Percentiles rank a stretch among this genome's conserved stretches.
Evolutionary conservation across 2,797 vertebrate species (phyloP).

Genomic region (Scarus forsteni): DNA sequence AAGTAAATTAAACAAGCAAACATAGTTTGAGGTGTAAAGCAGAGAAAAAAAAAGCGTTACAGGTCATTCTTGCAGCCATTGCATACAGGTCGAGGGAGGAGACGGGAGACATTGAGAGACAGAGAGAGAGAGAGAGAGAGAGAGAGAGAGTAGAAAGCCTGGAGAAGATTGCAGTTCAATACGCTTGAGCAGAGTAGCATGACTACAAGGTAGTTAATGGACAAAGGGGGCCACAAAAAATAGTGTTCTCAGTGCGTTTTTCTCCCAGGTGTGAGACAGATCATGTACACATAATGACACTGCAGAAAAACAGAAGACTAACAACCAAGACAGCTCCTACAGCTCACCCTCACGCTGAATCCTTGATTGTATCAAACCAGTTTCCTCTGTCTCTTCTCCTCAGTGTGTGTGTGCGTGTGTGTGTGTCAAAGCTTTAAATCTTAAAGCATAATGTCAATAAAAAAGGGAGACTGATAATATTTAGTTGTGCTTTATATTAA

Average conservation of each 20-base stretch:
- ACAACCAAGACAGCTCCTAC: constrained; percentile 14
- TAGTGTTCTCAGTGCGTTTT: constrained; percentile 44
- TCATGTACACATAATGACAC: constrained; percentile 61
- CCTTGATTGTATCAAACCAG: not conserved
- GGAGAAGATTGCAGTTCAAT: constrained; percentile 65
- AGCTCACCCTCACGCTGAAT: constrained; percentile 19
- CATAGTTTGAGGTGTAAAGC: constrained; percentile 84
- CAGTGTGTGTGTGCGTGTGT: not conserved
- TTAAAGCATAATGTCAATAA: not conserved
- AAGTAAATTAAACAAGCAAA: constrained; percentile 93
- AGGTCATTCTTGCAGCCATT: constrained; percentile 85
- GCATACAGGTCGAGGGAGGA: constrained; percentile 59
- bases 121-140: constrained; percentile 20
- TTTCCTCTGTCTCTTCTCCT: not conserved
- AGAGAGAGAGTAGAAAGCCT: constrained; percentile 36
- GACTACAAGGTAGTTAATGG: constrained; percentile 72
- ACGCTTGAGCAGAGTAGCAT: constrained; percentile 68
- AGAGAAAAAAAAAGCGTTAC: constrained; percentile 84
- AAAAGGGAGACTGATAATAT: not conserved
- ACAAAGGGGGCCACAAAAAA: constrained; percentile 50
- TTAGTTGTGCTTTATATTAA: not conserved
- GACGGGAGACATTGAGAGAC: constrained; percentile 11
- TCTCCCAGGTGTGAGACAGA: constrained; percentile 46
- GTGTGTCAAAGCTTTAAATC: not conserved
- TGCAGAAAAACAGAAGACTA: constrained; percentile 35